phyloP scores from a whole-genome alignment of 2,888 invertebrate species.

The Nephrotoma guestfalica region DNA sequence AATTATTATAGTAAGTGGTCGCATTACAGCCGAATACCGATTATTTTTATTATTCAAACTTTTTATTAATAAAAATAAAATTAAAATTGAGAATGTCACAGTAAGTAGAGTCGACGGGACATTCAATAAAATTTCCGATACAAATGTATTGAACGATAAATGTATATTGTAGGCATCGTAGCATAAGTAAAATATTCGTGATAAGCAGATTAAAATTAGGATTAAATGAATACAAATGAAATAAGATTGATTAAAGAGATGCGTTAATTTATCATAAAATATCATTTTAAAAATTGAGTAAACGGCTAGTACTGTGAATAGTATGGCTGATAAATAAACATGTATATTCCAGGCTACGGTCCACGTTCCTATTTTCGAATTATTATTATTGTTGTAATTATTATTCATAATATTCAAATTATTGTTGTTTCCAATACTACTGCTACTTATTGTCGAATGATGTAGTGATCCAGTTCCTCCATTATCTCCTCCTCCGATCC shows the following conservation, averaged over 20 bases:
- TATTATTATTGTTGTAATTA: conserved; percentile 13
- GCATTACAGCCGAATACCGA: conserved; percentile 53
- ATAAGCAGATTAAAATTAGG: conserved; percentile 64
- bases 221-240: conserved; percentile 75
- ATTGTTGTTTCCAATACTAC: conserved; percentile 11
- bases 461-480: background rate
- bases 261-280: conserved; percentile 71
- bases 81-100: conserved; percentile 77
- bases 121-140: conserved; percentile 70
- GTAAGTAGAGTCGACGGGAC: conserved; percentile 76
- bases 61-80: conserved; percentile 69
- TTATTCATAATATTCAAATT: background rate
- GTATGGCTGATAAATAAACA: conserved; percentile 71
- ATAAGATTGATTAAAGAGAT: conserved; percentile 75
- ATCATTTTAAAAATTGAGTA: conserved; percentile 77
- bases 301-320: conserved; percentile 70
- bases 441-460: conserved; percentile 8
- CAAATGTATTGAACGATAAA: conserved; percentile 57
- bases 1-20: conserved; percentile 62
- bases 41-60: conserved; percentile 60
- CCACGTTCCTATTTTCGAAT: conserved; percentile 39
- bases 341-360: conserved; percentile 84
- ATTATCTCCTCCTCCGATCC: background rate
- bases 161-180: conserved; percentile 88
- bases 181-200: conserved; percentile 74